Conservation (phyloP, 2,797 vertebrate genomes). For the Microctenopoma steveboyesi region DNA sequence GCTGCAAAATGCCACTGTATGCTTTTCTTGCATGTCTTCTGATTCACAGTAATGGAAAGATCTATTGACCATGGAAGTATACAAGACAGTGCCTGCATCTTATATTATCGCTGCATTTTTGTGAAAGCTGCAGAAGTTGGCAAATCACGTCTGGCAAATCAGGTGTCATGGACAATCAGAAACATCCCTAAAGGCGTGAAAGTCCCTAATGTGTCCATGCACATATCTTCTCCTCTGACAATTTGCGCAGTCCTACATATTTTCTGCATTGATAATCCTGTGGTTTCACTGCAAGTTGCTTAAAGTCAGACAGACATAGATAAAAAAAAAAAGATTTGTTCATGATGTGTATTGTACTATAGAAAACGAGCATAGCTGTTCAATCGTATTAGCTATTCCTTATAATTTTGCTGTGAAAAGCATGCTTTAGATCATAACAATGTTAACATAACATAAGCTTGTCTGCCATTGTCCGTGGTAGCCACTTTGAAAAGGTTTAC, state of each 20-base stretch:
- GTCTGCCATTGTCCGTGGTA: not conserved
- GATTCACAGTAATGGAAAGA: conserved; percentile 55
- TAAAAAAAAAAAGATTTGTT: not conserved
- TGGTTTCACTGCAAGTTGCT: not conserved
- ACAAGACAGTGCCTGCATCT: conserved; percentile 27
- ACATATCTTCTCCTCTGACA: conserved; percentile 15
- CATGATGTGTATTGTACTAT: not conserved
- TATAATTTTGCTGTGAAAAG: not conserved
- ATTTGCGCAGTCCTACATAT: conserved; percentile 4
- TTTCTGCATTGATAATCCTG: not conserved
- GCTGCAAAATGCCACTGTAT: conserved; percentile 11
- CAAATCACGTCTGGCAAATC: conserved; percentile 17
- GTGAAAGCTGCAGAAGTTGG: conserved; percentile 45
- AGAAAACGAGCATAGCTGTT: not conserved
- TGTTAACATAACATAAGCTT: not conserved
- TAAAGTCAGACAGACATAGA: not conserved
- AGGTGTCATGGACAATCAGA: conserved; percentile 44
- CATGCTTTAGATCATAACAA: not conserved
- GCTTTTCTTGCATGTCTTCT: conserved; percentile 18
- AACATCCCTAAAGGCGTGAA: conserved; percentile 12
- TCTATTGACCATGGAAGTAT: conserved; percentile 55
- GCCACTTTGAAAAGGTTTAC: not conserved
- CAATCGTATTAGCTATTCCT: not conserved
- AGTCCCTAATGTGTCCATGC: conserved; percentile 16
- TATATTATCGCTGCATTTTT: conserved; percentile 39